phyloP scores from a whole-genome alignment of 2,888 invertebrate species.

The Rhimphoctona megacephalus region DNA sequence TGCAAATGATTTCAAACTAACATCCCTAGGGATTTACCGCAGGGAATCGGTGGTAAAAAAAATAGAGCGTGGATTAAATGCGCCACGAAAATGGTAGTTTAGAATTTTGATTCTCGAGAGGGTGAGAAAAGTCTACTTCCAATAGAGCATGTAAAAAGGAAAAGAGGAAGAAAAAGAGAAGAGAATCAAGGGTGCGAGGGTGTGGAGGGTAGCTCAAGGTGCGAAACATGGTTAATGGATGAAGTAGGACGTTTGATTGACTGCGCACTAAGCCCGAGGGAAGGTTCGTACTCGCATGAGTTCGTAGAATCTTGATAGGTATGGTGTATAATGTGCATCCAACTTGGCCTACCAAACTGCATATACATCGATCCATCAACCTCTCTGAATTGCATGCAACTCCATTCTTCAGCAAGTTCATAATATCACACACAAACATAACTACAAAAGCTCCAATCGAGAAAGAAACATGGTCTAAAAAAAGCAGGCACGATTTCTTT shows the following conservation, averaged over 20 bases:
- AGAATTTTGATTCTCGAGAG: conserved; percentile 8
- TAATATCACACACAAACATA: neutral
- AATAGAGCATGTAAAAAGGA: neutral
- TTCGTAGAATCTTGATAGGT: conserved; percentile 57
- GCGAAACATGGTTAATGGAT: conserved; percentile 67
- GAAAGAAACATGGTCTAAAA: neutral
- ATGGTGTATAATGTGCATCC: conserved; percentile 24
- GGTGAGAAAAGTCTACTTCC: conserved; percentile 6
- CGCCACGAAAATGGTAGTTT: conserved; percentile 33
- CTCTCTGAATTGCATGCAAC: conserved; percentile 15
- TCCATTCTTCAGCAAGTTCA: neutral
- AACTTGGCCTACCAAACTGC: conserved; percentile 51
- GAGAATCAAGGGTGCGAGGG: conserved; percentile 26
- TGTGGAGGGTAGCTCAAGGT: conserved; percentile 52
- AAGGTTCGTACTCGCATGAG: conserved; percentile 42
- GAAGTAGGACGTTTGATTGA: conserved; percentile 65
- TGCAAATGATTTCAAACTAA: neutral
- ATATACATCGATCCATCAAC: conserved; percentile 8
- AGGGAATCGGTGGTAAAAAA: conserved; percentile 20
- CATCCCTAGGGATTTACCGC: neutral
- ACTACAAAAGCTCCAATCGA: neutral
- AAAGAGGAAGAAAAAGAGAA: neutral
- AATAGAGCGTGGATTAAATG: conserved; percentile 38
- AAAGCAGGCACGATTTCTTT: neutral
- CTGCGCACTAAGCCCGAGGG: conserved; percentile 59